phyloP scores from a whole-genome alignment of 2,113 vertebrate species.

The Chlorodrepanis virens region DNA sequence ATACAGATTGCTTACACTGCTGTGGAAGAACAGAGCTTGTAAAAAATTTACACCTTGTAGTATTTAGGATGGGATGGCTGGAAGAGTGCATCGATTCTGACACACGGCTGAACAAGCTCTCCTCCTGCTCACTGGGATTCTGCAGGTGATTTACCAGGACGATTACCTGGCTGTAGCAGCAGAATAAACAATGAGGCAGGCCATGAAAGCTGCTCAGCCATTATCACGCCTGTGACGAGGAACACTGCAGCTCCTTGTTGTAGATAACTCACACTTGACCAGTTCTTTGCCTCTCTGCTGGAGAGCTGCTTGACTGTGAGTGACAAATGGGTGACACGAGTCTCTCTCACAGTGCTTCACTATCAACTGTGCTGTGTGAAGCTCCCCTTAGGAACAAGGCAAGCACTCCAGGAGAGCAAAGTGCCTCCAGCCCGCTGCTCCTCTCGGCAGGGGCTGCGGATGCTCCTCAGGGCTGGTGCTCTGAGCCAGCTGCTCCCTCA shows the following conservation, averaged over 20 bases:
- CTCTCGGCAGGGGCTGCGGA: neutral
- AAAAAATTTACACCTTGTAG: neutral
- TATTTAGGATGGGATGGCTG: neutral
- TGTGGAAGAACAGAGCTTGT: neutral
- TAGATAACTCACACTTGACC: conserved; percentile 25
- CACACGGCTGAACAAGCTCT: neutral
- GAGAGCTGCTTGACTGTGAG: neutral
- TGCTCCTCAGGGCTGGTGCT: neutral
- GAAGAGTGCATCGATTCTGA: neutral
- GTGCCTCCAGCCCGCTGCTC: neutral
- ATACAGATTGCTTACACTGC: neutral
- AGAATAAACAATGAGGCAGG: neutral
- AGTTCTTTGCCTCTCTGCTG: neutral
- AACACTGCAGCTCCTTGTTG: neutral
- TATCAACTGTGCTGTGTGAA: neutral
- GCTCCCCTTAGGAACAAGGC: neutral
- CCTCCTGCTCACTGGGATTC: neutral
- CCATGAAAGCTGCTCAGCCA: neutral
- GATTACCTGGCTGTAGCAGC: neutral
- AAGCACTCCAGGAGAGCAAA: neutral
- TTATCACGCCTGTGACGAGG: neutral
- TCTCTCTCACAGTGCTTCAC: neutral
- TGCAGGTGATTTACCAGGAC: neutral
- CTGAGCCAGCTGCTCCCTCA: neutral
- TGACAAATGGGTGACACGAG: neutral